These are phyloP conservation scores for Platycheirus albimanus DNA, from an alignment of 2,888 invertebrate species.

Conservation along the genomic window DNA sequence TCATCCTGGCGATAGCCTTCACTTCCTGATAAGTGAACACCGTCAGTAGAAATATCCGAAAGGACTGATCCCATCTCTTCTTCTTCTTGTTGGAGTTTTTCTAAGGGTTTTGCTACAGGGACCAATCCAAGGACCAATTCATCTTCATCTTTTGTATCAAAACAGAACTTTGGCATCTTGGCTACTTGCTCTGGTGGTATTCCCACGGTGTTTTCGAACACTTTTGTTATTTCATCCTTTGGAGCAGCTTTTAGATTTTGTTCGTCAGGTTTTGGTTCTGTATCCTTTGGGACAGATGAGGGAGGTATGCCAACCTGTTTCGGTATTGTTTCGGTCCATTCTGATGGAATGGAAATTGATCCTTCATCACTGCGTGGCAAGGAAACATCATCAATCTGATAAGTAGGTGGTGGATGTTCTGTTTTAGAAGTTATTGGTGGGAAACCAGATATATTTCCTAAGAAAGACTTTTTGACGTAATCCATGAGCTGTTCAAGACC, in stretches of 20 bases:
- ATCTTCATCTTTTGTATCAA: conserved; percentile 52
- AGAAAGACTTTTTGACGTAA: conserved; percentile 6
- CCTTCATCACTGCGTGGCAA: background rate
- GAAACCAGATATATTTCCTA: background rate
- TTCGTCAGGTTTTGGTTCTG: background rate
- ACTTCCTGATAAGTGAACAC: conserved; percentile 1
- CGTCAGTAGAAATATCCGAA: background rate
- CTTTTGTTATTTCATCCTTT: conserved; percentile 46
- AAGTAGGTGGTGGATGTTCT: background rate
- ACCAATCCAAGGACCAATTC: conserved; percentile 57
- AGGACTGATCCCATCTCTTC: conserved; percentile 41
- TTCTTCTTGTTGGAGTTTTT: conserved; percentile 33
- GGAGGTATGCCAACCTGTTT: conserved; percentile 17
- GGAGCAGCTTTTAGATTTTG: background rate
- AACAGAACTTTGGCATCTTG: conserved; percentile 66
- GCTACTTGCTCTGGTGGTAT: conserved; percentile 45
- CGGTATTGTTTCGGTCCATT: conserved; percentile 27
- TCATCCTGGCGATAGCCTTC: conserved; percentile 48
- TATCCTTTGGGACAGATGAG: background rate
- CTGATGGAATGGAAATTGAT: conserved; percentile 39
- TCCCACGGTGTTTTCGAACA: conserved; percentile 54
- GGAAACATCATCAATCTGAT: background rate
- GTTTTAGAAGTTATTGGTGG: background rate
- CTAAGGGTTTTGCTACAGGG: conserved; percentile 2
- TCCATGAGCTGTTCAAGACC: conserved; percentile 24